Evolutionary conservation across 2,888 invertebrate species (phyloP), one percentile per base, ranked within the genome.

Genomic region (Drosophila ochracea): DNA sequence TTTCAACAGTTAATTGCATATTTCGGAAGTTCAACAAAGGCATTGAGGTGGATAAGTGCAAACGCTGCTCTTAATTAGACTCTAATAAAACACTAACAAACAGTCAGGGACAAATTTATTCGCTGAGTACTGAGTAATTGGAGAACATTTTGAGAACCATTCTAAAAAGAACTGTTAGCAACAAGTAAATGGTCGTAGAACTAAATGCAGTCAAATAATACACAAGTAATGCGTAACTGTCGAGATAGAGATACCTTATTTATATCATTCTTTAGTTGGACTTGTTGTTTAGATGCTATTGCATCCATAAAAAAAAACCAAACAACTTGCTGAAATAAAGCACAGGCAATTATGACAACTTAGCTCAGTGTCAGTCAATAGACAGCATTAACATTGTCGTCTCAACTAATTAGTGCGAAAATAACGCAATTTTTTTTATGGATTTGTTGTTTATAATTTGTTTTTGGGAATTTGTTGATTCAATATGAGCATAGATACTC

Each of bases 1-100:
- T 50, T 69, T 41, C 78, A 43, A 30, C 53, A 16, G 62, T 52
- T 81, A 84, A 84, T 89, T 86, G 82, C 78, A 78, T 68, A 73
- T 82, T 74, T 84, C 87, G 84, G 84, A 84, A 84, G 84, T 78
- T 82, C 78, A 60, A 71, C 68, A 69, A 75, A 80, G 59, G 60
- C 66, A 57, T 79, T 70, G 70, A 63, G 68, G 37, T 55, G 57
- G 72, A 61, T 78, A 69, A 67, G 58, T 65, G 60, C 35, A 81
- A 84, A 72, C 76, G 71, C 83, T 59, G 65, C 54, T 72, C 68
- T 82, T 75, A 89, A 89, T 87, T 84, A 84, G 61, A 59, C 79
- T 73, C 66, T 47, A 76, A 67, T 70, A 61, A 37, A 43, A 47
- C 31, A 35, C 41, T 58, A 16, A 25, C 47, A 47, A 50, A 19